Conservation (phyloP, 2,113 vertebrate species). For the Oryzias melastigma region DNA sequence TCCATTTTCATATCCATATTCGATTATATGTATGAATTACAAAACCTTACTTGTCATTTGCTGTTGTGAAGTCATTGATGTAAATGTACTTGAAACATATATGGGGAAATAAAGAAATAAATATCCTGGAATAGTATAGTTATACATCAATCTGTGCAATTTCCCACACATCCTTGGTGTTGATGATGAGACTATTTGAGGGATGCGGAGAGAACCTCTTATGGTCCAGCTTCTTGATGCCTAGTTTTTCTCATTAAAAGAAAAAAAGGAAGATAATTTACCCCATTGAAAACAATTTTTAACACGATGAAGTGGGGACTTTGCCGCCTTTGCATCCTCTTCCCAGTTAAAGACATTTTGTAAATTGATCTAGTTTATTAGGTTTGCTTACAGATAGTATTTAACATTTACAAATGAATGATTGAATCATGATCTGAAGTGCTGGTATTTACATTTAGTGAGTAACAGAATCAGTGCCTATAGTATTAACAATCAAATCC, state of each 20-base stretch:
- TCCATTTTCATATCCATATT: too few species aligned
- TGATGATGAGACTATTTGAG: too few species aligned
- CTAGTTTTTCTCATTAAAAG: conserved; percentile 27
- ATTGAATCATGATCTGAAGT: too few species aligned
- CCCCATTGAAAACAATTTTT: conserved; percentile 23
- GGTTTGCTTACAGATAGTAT: conserved; percentile 56
- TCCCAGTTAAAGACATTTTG: conserved; percentile 23
- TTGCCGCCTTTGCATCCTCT: neutral
- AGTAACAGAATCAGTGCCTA: conserved; percentile 48
- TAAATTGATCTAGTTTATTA: conserved; percentile 44
- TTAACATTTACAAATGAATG: conserved; percentile 54
- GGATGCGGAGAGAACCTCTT: conserved; percentile 25
- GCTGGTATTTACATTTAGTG: too few species aligned
- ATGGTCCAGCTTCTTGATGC: conserved; percentile 16
- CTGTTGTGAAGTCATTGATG: too few species aligned
- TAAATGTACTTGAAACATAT: too few species aligned
- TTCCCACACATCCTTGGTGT: too few species aligned
- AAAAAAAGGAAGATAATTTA: conserved; percentile 18
- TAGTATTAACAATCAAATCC: conserved; percentile 14
- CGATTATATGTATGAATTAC: too few species aligned
- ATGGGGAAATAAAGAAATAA: too few species aligned
- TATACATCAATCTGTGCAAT: too few species aligned
- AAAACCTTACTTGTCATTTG: too few species aligned
- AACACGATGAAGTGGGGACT: conserved; percentile 14
- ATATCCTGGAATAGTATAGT: too few species aligned